Base-by-base conservation (phyloP, 2,113 vertebrate species). In the Furnarius figulus region DNA sequence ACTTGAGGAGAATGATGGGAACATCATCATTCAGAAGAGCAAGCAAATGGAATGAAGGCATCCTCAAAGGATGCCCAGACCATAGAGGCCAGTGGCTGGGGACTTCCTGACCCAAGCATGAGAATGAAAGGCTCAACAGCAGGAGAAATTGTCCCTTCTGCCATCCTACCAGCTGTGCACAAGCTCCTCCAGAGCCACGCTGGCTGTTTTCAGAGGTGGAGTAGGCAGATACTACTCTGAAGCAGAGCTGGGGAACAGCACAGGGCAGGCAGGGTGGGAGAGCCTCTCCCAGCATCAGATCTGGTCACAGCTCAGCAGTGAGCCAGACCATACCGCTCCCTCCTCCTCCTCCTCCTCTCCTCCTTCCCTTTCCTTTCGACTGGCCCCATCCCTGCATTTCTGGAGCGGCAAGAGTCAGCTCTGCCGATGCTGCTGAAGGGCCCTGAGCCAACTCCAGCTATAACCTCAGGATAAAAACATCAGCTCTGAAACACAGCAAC, bases 401-500 rank as follows among this genome's bases (percentile, higher is more conserved):
- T 92, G 94, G 95, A 96, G 88, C 27, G 0, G 72, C 62, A 84
- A 81, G 79, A 96, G 80, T 90, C 94, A 95, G 72, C 65, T 63
- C 90, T 77, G 90, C 90, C 68, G 73, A 46, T 24, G 88, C 94
- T 92, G 92, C 95, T 16, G 89, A n/a, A 55, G 80, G 89, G 88
- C 90, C 83, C 68, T 0, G 14, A 74, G 95, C 86, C 95, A 96
- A 23, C 39, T 17, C 88, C 19, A 20, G 88, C 86, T 47, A 37
- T 28, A 92, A 85, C 65, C 86, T 90, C 28, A 1, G 91, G 87
- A 78, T 65, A 52, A 93, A 96, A 97, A 95, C 94, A 95, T 78
- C 68, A 14, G 42, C 91, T 89, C 33, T 2, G 79, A 71, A 96
- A 92, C 86, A 47, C 89, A 87, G 95, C 93, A 96, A 96, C 68